Percentiles rank a stretch among this genome's conserved stretches.
These are phyloP conservation scores for Entosphenus tridentatus DNA, from an alignment of 2,113 vertebrate species.

Conservation along the genomic window DNA sequence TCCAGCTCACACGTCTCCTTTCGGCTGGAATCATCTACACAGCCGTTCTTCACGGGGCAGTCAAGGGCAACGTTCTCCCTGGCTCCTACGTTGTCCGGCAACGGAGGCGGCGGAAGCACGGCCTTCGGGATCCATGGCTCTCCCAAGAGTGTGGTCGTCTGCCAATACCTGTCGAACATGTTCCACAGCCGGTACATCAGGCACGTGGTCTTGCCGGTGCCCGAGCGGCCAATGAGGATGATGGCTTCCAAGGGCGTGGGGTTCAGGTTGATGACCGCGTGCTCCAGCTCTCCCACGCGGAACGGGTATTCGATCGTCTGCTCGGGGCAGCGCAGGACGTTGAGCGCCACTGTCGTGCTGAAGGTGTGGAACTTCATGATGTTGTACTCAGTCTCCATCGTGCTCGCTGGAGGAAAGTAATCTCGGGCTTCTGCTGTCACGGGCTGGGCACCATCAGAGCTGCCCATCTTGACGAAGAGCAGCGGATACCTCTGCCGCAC, in stretches of 20 bases:
- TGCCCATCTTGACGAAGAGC: constrained; percentile 18
- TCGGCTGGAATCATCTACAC: no score
- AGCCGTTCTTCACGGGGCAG: no score
- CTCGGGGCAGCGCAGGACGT: constrained; percentile 29
- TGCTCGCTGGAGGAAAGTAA: constrained; percentile 37
- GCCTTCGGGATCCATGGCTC: constrained; percentile 21
- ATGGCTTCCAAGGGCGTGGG: constrained; percentile 33
- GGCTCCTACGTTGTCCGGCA: no score
- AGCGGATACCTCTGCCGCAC: constrained; percentile 23
- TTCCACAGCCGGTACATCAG: constrained; percentile 42
- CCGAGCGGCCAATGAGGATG: constrained; percentile 39
- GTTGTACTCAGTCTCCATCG: constrained; percentile 31
- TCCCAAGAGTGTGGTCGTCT: constrained; percentile 19
- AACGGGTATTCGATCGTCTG: constrained; percentile 36
- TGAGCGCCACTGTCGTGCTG: constrained; percentile 37
- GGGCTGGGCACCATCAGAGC: background rate
- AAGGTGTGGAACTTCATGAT: constrained; percentile 52
- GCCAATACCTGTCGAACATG: constrained; percentile 33
- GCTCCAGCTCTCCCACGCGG: constrained; percentile 37
- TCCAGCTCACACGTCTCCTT: no score
- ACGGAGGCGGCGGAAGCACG: background rate
- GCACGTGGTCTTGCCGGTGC: constrained; percentile 43
- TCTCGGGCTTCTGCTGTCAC: constrained; percentile 15
- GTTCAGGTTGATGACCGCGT: constrained; percentile 31
- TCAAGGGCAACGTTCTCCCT: no score